phyloP scores from a whole-genome alignment of 2,888 invertebrate species.

The Polyploca ridens region DNA sequence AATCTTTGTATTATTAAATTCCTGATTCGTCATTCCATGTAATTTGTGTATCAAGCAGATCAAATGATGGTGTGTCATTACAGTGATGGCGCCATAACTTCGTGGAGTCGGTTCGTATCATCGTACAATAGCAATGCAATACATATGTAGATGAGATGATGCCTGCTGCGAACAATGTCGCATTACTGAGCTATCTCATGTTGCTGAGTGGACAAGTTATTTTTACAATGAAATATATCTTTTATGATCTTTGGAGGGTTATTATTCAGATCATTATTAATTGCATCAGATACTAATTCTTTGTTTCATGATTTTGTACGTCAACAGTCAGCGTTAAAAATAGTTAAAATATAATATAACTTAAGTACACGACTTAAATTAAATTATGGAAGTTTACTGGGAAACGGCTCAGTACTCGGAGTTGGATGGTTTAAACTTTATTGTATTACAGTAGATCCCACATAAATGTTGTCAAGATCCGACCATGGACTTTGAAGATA shows the following conservation, averaged over 20 bases:
- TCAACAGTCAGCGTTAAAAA: no score
- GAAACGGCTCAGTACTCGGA: no score
- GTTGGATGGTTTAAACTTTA: no score
- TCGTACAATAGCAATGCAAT: conserved; percentile 63
- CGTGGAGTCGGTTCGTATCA: conserved; percentile 42
- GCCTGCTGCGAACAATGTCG: conserved; percentile 66
- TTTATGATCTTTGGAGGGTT: not conserved
- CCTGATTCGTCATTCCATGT: conserved; percentile 37
- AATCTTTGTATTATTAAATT: conserved; percentile 15
- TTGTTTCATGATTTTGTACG: no score
- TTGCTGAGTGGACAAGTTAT: conserved; percentile 46
- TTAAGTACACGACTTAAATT: no score
- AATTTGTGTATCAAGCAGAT: conserved; percentile 28
- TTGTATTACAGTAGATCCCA: no score
- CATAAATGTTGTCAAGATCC: no score
- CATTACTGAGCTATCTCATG: conserved; percentile 55
- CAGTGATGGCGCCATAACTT: conserved; percentile 42
- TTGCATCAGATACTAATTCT: no score
- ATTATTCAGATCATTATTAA: not conserved
- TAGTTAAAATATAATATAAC: no score
- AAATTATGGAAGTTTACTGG: no score
- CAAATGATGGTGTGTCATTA: conserved; percentile 38
- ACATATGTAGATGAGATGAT: conserved; percentile 53
- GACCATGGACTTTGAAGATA: no score
- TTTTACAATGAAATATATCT: conserved; percentile 19